Base-by-base conservation (phyloP, 2,113 vertebrate genomes). In the Ivindomyrus marchei region DNA sequence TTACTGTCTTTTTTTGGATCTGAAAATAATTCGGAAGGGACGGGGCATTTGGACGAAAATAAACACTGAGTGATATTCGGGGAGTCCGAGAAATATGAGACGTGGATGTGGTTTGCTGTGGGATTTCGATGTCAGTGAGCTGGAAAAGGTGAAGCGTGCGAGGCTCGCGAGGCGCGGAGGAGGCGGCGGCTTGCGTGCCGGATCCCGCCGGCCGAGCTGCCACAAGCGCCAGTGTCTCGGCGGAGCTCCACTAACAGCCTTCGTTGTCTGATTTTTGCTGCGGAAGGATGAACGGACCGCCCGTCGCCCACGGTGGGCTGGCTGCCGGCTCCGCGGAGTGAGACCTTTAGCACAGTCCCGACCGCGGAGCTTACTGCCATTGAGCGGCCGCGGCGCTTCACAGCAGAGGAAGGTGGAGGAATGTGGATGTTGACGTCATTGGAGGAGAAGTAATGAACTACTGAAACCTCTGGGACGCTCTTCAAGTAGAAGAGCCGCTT, bases 381-480 rank as follows among this genome's bases (percentile, higher is more conserved):
- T 21, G 53, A 56, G 19, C 19, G 0, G 11, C 74, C 66, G 21
- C 10, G 90, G 90, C 92, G 91, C 74, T 88, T 94, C 91, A 92
- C 93, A 94, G 92, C 92, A 93, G 90, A 90, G 89, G 92, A 90
- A 91, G 90, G 88, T 90, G 90, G 89, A 93, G 92, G 94, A 93
- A 94, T 93, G 92, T 90, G 86, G 89, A 77, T 90, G 92, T n/a
- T 95, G 94, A 95, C 94, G 93, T 94, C 94, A 95, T 92, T 42
- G 42, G 90, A 93, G 91, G 39, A 89, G 90, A 89, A 93, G 91
- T 94, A 93, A 93, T 92, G 89, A 92, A 92, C 87, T 66, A 88
- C 80, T 92, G 77, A 89, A 90, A 92, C 89, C 66, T 86, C 91
- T 85, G 89, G 91, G 89, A 92, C 90, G 89, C 80, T 89, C 88